Evolutionary conservation across 2,113 vertebrate genomes (phyloP).

Genomic region (Nipponia nippon): DNA sequence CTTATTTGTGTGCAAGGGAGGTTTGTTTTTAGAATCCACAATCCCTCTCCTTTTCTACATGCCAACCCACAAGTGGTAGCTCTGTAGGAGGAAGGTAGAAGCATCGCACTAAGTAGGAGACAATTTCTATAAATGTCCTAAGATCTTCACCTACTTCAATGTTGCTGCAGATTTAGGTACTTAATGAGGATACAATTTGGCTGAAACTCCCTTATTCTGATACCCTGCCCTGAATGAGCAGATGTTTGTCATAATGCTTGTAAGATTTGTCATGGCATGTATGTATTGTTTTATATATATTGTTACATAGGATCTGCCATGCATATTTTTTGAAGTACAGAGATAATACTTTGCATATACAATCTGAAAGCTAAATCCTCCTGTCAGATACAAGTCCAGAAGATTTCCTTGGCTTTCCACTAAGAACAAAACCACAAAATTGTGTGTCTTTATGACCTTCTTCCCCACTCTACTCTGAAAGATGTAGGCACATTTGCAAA

Average conservation of each 20-base stretch:
- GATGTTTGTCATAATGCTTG: background rate
- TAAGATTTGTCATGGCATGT: background rate
- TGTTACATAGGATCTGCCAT: background rate
- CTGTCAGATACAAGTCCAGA: background rate
- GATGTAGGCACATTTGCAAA: background rate
- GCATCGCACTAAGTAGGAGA: background rate
- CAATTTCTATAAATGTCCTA: background rate
- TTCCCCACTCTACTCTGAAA: background rate
- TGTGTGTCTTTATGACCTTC: background rate
- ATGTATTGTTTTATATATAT: background rate
- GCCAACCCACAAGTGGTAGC: background rate
- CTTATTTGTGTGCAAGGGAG: background rate
- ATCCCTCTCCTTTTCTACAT: background rate
- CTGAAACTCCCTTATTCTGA: background rate
- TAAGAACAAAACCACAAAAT: background rate
- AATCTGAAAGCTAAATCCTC: background rate
- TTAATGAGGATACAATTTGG: background rate
- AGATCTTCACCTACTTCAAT: background rate
- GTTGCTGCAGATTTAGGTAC: background rate
- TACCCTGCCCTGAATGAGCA: background rate
- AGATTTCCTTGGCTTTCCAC: background rate
- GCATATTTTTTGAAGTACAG: background rate
- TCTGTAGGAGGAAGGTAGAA: background rate
- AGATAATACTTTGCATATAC: background rate
- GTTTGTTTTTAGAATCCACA: background rate